Evolutionary conservation across 2,797 vertebrate genomes (phyloP), one percentile per base, ranked within the genome.

Genomic region (Diplodus puntazzo): DNA sequence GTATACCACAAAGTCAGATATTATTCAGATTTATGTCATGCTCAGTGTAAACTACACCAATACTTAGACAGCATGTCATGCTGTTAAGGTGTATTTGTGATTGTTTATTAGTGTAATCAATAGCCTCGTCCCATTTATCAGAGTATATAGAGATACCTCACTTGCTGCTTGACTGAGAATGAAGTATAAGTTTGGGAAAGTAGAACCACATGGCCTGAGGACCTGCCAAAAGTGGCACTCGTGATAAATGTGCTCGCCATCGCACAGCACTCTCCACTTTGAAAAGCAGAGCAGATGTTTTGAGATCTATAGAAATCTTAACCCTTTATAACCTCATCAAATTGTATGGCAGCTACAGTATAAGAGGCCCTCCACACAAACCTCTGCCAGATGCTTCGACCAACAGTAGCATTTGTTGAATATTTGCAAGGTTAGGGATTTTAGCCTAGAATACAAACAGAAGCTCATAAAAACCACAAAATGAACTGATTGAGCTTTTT

Each of bases 351-450:
- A 73, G 86, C 73, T 75, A 39, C 39, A 39, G 39, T 39, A 45
- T 64, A 74, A 46, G 65, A 87, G 58, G 63, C 63, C 72, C 75
- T 45, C 55, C 49, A 50, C 27, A 13, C n/a, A 87, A 80, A 91
- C 82, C 48, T 16, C 18, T 76, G 72, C 78, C 92, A 93, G 89
- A 90, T 90, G 88, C 69, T 78, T 49, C 57, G 48, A 77, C 69
- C 69, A 69, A 87, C 92, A 80, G 90, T 91, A 92, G 91, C 89
- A 58, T 75, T 86, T 72, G 75, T 58, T 76, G 48, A 83, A 71
- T 34, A 48, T 74, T 55, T 64, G 58, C 73, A 39, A 50, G 55
- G 45, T 79, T 80, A 54, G 75, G 48, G 63, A 70, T 77, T 39
- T 57, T 61, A 60, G n/a, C 39, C 12, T 61, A 30, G 21, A 71